A percentile compares a stretch with the other conserved stretches of the same genome.
Conservation (phyloP, 2,797 vertebrate genomes). For the Rachycentron canadum region DNA sequence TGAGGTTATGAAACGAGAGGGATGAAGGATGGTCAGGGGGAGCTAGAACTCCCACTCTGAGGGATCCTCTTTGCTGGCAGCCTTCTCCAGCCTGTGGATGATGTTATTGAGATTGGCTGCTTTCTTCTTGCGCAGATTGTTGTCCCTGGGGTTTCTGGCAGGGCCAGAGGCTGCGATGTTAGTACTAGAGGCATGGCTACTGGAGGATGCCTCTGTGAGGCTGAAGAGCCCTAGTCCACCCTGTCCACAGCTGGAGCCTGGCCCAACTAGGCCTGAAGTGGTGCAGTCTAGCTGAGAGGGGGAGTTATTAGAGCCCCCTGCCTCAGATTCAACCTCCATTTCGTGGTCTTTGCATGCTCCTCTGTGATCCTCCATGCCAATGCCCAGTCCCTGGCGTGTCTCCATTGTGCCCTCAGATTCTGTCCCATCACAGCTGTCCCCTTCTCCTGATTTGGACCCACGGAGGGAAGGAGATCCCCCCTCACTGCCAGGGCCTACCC, state of each 20-base stretch:
- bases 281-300: constrained; percentile 88
- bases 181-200: constrained; percentile 88
- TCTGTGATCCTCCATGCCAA: constrained; percentile 87
- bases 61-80: constrained; percentile 96
- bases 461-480: constrained; percentile 94
- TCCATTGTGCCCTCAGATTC: constrained; percentile 92
- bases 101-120: constrained; percentile 99
- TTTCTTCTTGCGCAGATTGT: constrained; percentile 98
- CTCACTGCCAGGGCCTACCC: constrained; percentile 88
- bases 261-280: constrained; percentile 89
- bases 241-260: constrained; percentile 90
- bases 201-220: constrained; percentile 89
- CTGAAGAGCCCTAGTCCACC: constrained; percentile 90
- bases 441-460: constrained; percentile 91
- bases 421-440: constrained; percentile 97
- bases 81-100: constrained; percentile 99
- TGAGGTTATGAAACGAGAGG: constrained; percentile 93
- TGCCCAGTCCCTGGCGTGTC: constrained; percentile 90
- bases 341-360: constrained; percentile 91
- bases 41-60: constrained; percentile 86
- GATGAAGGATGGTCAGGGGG: constrained; percentile 85
- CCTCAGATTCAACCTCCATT: constrained; percentile 90
- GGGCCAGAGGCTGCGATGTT: constrained; percentile 82
- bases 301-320: constrained; percentile 88
- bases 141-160: constrained; percentile 94